These are phyloP conservation scores for Lycorma delicatula DNA, from an alignment of 1,140 invertebrate genomes.

Conservation along the genomic window DNA sequence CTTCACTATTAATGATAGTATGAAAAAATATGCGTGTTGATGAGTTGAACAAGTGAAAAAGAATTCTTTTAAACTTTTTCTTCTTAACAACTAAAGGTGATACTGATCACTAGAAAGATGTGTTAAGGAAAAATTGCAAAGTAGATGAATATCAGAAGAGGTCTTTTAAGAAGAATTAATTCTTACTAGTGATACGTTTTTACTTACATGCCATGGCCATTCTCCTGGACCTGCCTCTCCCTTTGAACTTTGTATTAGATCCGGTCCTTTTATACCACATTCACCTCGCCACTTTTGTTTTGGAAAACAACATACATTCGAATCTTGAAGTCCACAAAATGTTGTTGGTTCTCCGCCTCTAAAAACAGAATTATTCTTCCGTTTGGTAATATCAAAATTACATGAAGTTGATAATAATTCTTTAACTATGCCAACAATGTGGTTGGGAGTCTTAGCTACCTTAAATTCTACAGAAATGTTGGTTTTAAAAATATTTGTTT, in stretches of 20 bases:
- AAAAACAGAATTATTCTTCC: background rate
- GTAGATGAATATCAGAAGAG: background rate
- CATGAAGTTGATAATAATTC: background rate
- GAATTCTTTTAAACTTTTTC: no score
- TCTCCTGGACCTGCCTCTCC: conserved; percentile 11
- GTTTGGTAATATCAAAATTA: background rate
- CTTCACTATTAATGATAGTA: no score
- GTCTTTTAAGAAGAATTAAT: background rate
- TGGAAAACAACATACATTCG: conserved; percentile 14
- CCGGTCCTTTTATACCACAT: conserved; percentile 15
- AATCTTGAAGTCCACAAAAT: conserved; percentile 14
- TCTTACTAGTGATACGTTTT: background rate
- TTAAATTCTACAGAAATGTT: background rate
- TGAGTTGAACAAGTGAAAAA: no score
- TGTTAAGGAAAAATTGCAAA: no score
- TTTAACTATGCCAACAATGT: background rate
- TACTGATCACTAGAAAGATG: no score
- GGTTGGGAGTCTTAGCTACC: background rate
- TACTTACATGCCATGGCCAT: conserved; percentile 21
- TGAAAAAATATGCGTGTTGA: no score
- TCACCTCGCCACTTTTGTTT: background rate
- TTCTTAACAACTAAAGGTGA: no score
- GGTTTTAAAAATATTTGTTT: background rate
- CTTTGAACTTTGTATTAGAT: background rate
- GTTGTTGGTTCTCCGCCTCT: conserved; percentile 14